Evolutionary conservation across 2,113 vertebrate species (phyloP), one percentile per base, ranked within the genome.

Genomic region (Cheirogaleus medius): DNA sequence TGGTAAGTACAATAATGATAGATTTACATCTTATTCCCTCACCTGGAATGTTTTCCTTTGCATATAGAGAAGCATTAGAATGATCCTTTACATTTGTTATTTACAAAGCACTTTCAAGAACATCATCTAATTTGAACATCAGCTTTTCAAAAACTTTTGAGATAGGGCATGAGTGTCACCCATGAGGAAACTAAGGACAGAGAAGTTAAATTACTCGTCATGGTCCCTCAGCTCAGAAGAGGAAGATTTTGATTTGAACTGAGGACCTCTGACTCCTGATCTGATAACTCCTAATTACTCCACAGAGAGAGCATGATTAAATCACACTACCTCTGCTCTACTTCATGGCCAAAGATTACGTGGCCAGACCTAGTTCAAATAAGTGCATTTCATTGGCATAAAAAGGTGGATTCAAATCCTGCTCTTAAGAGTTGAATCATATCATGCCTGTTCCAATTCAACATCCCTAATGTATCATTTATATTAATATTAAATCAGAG

Each of bases 1-100:
- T 99, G 99, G 99, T 99, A 98, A 98, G 98, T 91, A 71, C 15
- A 66, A 27, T 39, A 92, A 84, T 56, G 25, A 56, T 8, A 63
- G 34, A 68, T 37, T 82, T 71, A 66, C 8, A 58, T 27, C 60
- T 47, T 64, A 10, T 49, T 42, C 4, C 13, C 42, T 47, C 0
- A 63, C 21, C 34, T 86, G 23, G 37, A 58, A 52, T 11, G 74
- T 64, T 78, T 54, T 82, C 20, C 27, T 86, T 81, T 88, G 21
- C 37, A 49, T 83, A 39, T 44, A 77, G 32, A 92, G 42, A 76
- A 73, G 29, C 25, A 21, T 68, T 68, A 73, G n/a, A 74, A 94
- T 90, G 64, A 89, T 44, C 14, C 54, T 37, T 95, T 37, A 47
- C 7, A 14, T 76, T 78, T 66, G 11, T 58, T 58, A 49, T 84